Conservation (phyloP, 2,113 vertebrate species). For the Takifugu bimaculatus region DNA sequence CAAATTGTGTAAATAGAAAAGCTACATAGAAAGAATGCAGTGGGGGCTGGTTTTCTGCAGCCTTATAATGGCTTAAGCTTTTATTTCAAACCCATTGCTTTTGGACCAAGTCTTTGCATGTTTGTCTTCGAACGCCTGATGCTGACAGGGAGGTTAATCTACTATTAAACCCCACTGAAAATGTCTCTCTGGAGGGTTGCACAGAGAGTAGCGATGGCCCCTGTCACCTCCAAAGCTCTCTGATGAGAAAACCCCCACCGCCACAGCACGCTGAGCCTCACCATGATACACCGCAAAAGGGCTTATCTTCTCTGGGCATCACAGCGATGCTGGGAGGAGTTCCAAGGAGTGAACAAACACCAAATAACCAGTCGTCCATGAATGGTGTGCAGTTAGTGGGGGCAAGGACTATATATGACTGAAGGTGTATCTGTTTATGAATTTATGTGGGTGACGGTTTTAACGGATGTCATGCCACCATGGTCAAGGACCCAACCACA, state of each 20-base stretch:
- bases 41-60: too few species aligned
- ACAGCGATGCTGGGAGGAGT: conserved; percentile 20
- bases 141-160: conserved; percentile 57
- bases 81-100: conserved; percentile 20
- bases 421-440: conserved; percentile 24
- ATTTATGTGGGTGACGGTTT: conserved; percentile 51
- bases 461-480: conserved; percentile 49
- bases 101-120: conserved; percentile 22
- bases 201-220: conserved; percentile 15
- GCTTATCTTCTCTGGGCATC: conserved; percentile 41
- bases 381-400: conserved; percentile 34
- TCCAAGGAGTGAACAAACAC: conserved; percentile 16
- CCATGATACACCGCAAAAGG: conserved; percentile 19
- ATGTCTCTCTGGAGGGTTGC: conserved; percentile 31
- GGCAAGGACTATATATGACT: conserved; percentile 21
- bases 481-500: conserved; percentile 41
- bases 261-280: background rate
- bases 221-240: background rate
- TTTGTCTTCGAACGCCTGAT: conserved; percentile 36
- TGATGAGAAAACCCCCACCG: background rate
- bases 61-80: conserved; percentile 6
- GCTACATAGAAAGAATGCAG: too few species aligned
- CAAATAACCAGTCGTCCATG: conserved; percentile 12
- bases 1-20: too few species aligned
- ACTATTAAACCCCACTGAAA: conserved; percentile 43